Conservation (phyloP, 2,797 vertebrate genomes). For the Melanotaenia trifasciata region DNA sequence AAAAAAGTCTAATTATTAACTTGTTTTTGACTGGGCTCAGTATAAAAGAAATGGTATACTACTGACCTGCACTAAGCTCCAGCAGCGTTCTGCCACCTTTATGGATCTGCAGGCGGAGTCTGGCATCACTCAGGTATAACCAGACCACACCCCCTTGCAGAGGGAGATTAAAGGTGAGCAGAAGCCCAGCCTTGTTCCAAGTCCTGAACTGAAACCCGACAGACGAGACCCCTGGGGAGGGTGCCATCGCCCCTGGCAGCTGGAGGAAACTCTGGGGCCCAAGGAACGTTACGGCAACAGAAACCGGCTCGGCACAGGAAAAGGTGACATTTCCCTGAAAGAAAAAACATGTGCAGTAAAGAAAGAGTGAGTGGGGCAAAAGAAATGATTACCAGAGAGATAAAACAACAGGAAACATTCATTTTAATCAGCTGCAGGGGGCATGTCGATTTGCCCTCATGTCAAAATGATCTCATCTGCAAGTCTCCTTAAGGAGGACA, state of each 20-base stretch:
- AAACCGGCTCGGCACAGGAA: conserved; percentile 86
- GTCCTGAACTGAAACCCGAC: conserved; percentile 90
- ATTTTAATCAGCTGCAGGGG: conserved; percentile 67
- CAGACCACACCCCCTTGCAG: conserved; percentile 79
- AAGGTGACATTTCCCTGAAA: conserved; percentile 91
- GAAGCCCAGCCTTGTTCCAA: conserved; percentile 90
- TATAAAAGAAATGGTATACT: too few species aligned
- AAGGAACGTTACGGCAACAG: conserved; percentile 89
- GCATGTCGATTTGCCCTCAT: conserved; percentile 45
- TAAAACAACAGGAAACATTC: conserved; percentile 52
- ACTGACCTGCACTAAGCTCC: conserved; percentile 88
- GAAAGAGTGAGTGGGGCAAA: background rate
- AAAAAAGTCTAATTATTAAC: background rate
- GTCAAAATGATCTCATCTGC: conserved; percentile 68
- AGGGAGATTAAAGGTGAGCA: conserved; percentile 85
- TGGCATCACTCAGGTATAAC: conserved; percentile 87
- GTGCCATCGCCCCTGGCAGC: conserved; percentile 67
- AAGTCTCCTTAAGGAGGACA: conserved; percentile 68
- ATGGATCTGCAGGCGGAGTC: conserved; percentile 84
- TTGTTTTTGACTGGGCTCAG: background rate
- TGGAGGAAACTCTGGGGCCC: conserved; percentile 87
- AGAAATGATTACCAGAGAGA: conserved; percentile 30
- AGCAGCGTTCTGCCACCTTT: conserved; percentile 81
- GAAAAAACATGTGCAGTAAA: conserved; percentile 14
- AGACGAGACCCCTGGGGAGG: conserved; percentile 65